Percentiles rank a stretch among this genome's conserved stretches.
These are phyloP conservation scores for Passer domesticus DNA, from an alignment of 2,113 vertebrate genomes.

Conservation along the genomic window DNA sequence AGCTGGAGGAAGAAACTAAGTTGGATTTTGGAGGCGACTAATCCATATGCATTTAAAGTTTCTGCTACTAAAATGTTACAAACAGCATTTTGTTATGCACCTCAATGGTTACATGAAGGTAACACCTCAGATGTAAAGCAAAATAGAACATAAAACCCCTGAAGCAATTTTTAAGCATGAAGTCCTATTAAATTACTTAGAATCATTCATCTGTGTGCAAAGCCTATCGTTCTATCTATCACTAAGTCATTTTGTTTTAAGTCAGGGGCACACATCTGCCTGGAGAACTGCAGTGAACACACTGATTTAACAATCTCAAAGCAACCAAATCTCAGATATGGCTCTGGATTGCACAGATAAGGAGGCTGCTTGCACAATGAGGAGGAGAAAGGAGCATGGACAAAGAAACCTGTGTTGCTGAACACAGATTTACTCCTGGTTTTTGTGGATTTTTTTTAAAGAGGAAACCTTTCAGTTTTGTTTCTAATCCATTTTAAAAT, in stretches of 20 bases:
- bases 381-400: neutral
- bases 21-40: accelerated
- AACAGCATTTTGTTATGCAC: neutral
- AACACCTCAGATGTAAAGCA: neutral
- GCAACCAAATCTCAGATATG: neutral
- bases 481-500: neutral
- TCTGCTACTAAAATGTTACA: neutral
- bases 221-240: neutral
- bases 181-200: neutral
- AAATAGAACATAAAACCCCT: neutral
- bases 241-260: neutral
- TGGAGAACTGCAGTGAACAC: neutral
- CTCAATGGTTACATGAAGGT: neutral
- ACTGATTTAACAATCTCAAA: neutral
- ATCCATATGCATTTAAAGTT: neutral
- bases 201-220: neutral
- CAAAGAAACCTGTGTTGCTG: neutral
- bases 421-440: neutral
- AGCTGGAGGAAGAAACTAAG: neutral
- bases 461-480: neutral
- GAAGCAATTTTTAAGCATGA: neutral
- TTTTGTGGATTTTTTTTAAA: neutral
- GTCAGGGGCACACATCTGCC: neutral
- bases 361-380: neutral
- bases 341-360: neutral